Percentiles rank a stretch among this genome's conserved stretches.
Evolutionary conservation across 2,113 vertebrate genomes (phyloP).

Genomic region (Pygoscelis adeliae): DNA sequence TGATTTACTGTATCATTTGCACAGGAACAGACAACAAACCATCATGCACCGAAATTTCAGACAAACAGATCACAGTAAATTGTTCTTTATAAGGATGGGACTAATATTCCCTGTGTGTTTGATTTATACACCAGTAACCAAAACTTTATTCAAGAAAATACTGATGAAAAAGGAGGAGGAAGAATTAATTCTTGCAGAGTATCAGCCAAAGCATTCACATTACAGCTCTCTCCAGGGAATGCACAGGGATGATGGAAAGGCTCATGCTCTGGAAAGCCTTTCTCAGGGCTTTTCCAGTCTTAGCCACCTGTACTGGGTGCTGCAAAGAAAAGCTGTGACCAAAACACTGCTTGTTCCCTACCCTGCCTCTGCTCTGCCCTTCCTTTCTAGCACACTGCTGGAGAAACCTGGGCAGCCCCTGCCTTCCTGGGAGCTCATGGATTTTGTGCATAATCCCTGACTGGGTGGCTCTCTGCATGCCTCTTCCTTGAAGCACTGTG

Average conservation of each 20-base stretch:
- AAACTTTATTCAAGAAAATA: slow-evolving; percentile 44
- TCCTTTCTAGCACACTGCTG: background rate
- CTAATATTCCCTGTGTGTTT: slow-evolving; percentile 24
- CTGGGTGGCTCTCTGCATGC: fast-evolving
- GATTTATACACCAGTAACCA: slow-evolving; percentile 7
- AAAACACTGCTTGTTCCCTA: background rate
- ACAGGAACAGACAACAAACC: slow-evolving; percentile 11
- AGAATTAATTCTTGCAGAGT: background rate
- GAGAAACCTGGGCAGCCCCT: background rate
- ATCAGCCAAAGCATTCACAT: background rate
- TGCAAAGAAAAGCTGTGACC: background rate
- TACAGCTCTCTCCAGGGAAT: background rate
- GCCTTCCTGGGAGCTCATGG: background rate
- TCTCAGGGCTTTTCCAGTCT: background rate
- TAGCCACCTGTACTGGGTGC: background rate
- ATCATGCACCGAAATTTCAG: background rate
- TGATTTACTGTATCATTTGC: slow-evolving; percentile 62
- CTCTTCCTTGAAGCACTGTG: fast-evolving
- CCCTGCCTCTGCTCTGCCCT: background rate
- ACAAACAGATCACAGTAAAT: slow-evolving; percentile 54
- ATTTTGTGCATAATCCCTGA: background rate
- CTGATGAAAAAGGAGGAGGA: slow-evolving; percentile 25
- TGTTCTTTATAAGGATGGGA: slow-evolving; percentile 51
- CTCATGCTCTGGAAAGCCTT: background rate
- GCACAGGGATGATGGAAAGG: background rate